Conservation (phyloP, 2,797 vertebrate species). For the Myiothlypis coronata region DNA sequence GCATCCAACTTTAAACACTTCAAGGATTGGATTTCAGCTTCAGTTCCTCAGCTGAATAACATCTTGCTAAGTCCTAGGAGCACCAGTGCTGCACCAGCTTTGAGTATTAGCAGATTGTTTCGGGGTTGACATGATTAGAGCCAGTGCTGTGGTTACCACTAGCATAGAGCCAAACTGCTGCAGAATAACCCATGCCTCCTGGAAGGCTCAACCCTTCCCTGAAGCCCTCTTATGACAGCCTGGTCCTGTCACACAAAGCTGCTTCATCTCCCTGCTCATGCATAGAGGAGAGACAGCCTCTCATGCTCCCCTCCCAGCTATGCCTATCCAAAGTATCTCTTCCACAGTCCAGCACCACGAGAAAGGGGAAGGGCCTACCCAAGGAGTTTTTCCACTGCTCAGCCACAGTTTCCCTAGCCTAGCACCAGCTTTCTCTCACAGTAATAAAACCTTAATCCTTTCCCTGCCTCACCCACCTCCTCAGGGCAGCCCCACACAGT, state of each 20-base stretch:
- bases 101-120: neutral
- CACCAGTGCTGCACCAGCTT: rapidly evolving
- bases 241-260: neutral
- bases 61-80: neutral
- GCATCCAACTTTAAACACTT: neutral
- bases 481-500: neutral
- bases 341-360: rapidly evolving
- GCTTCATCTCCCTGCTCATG: rapidly evolving
- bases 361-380: neutral
- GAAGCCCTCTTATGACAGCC: rapidly evolving
- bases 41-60: neutral
- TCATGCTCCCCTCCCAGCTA: neutral
- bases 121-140: neutral
- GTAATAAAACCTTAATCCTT: neutral
- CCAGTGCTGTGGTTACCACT: neutral
- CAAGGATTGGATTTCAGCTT: neutral
- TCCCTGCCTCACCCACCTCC: neutral
- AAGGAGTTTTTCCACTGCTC: neutral
- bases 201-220: neutral
- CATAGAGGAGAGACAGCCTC: rapidly evolving
- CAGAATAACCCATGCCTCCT: neutral
- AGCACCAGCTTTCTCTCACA: neutral
- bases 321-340: neutral
- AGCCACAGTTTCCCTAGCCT: neutral
- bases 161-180: neutral